Percentiles rank a stretch among this genome's conserved stretches.
phyloP scores from a whole-genome alignment of 2,797 vertebrate genomes.

The Chrosomus eos region DNA sequence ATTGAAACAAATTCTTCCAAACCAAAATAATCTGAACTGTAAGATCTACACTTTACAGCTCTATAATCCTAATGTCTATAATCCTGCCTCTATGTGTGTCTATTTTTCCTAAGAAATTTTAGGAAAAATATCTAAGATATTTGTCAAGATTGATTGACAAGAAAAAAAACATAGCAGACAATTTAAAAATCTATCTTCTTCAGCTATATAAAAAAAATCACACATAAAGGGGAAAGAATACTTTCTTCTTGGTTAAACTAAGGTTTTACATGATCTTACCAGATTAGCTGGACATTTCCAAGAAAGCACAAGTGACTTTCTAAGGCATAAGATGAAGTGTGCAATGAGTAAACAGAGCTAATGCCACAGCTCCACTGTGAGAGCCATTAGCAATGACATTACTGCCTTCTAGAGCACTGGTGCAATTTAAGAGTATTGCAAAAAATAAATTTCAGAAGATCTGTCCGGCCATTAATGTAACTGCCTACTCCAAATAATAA shows the following conservation, averaged over 20 bases:
- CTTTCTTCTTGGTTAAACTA: background rate
- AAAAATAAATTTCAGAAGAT: constrained; percentile 10
- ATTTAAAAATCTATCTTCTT: too few species aligned
- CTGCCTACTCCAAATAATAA: constrained; percentile 12
- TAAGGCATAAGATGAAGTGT: background rate
- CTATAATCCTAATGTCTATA: too few species aligned
- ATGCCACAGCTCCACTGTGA: constrained; percentile 10
- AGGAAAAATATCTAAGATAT: background rate
- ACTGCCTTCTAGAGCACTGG: constrained; percentile 13
- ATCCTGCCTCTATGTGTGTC: too few species aligned
- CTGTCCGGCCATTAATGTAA: background rate
- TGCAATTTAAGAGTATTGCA: constrained; percentile 13
- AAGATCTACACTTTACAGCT: too few species aligned
- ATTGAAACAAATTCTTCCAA: too few species aligned
- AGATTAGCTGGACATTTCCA: constrained; percentile 6
- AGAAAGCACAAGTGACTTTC: constrained; percentile 3
- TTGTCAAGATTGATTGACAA: background rate
- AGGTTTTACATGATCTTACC: background rate
- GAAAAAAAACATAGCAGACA: too few species aligned
- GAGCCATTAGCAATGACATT: constrained; percentile 34
- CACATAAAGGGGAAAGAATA: too few species aligned
- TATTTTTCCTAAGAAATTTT: background rate
- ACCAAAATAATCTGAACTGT: too few species aligned
- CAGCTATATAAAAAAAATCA: background rate
- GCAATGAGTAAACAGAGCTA: constrained; percentile 9